Conservation (phyloP, 2,113 vertebrate genomes). For the Lepidothrix coronata region DNA sequence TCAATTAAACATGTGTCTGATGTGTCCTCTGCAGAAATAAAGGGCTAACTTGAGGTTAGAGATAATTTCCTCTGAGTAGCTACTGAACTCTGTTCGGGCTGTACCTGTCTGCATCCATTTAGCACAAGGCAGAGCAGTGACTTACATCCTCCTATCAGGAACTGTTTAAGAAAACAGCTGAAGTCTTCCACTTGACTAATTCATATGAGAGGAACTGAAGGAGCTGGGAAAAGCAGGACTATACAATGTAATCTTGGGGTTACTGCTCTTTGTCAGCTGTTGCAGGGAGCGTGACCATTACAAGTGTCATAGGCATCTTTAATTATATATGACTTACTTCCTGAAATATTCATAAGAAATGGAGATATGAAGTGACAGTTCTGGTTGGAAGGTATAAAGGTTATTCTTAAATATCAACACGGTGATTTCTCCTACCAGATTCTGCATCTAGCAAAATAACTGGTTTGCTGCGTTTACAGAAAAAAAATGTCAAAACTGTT, state of each 20-base stretch:
- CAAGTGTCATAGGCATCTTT: not conserved
- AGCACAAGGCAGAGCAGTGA: not conserved
- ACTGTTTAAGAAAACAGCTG: not conserved
- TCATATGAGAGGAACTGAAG: not conserved
- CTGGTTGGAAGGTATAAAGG: not conserved
- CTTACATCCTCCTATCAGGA: not conserved
- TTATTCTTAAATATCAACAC: not conserved
- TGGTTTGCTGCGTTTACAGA: not conserved
- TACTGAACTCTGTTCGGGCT: not conserved
- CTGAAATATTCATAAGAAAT: conserved; percentile 1
- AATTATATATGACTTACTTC: conserved; percentile 2
- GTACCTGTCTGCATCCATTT: not conserved
- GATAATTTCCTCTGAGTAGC: not conserved
- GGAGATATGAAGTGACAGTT: not conserved
- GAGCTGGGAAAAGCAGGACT: not conserved
- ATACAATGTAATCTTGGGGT: not conserved
- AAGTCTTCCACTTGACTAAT: not conserved
- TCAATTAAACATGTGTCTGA: conserved; percentile 17
- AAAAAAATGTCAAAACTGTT: not conserved
- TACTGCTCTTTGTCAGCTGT: not conserved
- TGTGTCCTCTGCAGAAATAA: conserved; percentile 23
- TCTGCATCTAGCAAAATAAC: not conserved
- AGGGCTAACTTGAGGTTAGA: conserved; percentile 18
- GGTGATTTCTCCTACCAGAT: not conserved
- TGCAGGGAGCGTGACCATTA: not conserved